Percentiles rank a stretch among this genome's conserved stretches.
Conservation (phyloP, 1,140 invertebrate species). For the Drosophila sp. region DNA sequence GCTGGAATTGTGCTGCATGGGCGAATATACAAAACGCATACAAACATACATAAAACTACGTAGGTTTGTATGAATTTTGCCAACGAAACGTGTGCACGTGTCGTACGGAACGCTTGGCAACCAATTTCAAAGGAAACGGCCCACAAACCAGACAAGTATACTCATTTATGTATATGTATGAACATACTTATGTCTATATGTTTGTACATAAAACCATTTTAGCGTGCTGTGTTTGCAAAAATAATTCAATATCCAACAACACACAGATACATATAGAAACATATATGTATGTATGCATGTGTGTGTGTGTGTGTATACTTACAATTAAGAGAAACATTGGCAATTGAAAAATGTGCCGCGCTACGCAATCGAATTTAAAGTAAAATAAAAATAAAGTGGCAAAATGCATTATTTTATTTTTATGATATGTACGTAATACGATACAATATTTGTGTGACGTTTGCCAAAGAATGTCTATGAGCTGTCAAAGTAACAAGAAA, state of each 20-base stretch:
- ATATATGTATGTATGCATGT: neutral
- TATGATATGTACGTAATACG: neutral
- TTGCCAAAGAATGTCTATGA: neutral
- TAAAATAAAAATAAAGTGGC: conserved; percentile 9
- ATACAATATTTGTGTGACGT: neutral
- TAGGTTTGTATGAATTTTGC: conserved; percentile 19
- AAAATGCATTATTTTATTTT: conserved; percentile 14
- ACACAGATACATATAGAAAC: conserved; percentile 39
- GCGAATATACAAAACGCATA: conserved; percentile 16
- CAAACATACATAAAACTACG: neutral
- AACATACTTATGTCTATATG: too few relatives aligned
- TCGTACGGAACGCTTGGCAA: conserved; percentile 62
- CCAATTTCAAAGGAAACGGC: conserved; percentile 32
- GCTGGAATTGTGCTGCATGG: conserved; percentile 31
- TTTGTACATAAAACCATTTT: conserved; percentile 12
- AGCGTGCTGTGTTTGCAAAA: conserved; percentile 57
- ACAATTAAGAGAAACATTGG: neutral
- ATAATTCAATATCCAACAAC: conserved; percentile 27
- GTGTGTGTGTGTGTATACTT: neutral
- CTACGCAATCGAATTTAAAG: conserved; percentile 17
- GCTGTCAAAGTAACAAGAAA: neutral
- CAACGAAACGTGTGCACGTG: conserved; percentile 73
- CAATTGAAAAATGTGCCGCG: conserved; percentile 7
- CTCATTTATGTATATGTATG: too few relatives aligned
- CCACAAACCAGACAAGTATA: conserved; percentile 19